Evolutionary conservation across 1,140 invertebrate species (phyloP).

Genomic region (Ooceraea biroi): DNA sequence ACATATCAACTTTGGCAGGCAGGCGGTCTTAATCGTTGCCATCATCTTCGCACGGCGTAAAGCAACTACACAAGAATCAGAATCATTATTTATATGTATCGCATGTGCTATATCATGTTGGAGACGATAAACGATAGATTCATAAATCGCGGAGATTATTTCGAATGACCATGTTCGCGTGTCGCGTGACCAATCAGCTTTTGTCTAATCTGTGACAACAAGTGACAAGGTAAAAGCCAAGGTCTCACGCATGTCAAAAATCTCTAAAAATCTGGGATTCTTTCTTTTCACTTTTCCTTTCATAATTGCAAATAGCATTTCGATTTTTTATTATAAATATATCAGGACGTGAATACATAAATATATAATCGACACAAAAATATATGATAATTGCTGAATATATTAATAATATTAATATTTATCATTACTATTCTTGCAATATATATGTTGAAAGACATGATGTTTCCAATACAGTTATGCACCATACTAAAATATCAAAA

Average conservation of each 20-base stretch:
- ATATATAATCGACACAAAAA: too few relatives aligned
- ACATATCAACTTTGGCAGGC: conserved; percentile 92
- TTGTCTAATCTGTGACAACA: conserved; percentile 24
- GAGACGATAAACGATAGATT: conserved; percentile 13
- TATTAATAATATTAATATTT: too few relatives aligned
- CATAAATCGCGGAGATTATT: conserved; percentile 22
- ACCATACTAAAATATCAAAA: too few relatives aligned
- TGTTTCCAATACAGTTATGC: too few relatives aligned
- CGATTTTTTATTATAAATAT: too few relatives aligned
- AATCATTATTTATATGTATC: conserved; percentile 4
- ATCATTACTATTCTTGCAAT: too few relatives aligned
- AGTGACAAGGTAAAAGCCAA: conserved; percentile 11
- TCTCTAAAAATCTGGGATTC: conserved; percentile 17
- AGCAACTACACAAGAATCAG: conserved; percentile 74
- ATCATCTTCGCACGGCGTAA: conserved; percentile 82
- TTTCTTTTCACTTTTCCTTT: conserved; percentile 6
- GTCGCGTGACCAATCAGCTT: background rate
- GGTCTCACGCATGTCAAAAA: background rate
- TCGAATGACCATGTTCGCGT: conserved; percentile 22
- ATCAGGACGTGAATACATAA: too few relatives aligned
- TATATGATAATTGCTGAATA: too few relatives aligned
- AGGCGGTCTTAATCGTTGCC: conserved; percentile 87
- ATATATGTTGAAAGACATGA: too few relatives aligned
- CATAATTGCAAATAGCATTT: too few relatives aligned
- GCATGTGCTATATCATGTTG: conserved; percentile 27